Evolutionary conservation across 1,140 invertebrate genomes (phyloP).

Genomic region (Microplitis demolitor): DNA sequence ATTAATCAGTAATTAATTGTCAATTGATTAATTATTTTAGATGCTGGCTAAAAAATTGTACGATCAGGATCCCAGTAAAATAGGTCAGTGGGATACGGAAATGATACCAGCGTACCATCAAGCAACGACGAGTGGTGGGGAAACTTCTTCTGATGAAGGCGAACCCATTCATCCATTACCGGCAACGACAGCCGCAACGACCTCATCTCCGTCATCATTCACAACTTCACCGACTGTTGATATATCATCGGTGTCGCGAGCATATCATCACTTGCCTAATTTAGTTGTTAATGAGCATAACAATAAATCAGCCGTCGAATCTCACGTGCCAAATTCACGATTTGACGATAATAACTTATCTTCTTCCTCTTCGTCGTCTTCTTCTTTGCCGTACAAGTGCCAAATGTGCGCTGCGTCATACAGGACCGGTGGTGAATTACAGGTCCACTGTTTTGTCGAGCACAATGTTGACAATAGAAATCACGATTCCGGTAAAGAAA

Average conservation of each 20-base stretch:
- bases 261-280: constrained; percentile 48
- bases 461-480: constrained; percentile 44
- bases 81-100: constrained; percentile 67
- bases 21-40: constrained; percentile 52
- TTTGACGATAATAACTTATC: constrained; percentile 34
- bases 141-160: constrained; percentile 58
- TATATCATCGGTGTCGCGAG: constrained; percentile 31
- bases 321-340: constrained; percentile 32
- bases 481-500: constrained; percentile 36
- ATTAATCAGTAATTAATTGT: too few species aligned
- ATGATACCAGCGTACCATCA: constrained; percentile 32
- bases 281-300: constrained; percentile 34
- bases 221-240: constrained; percentile 13
- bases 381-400: constrained; percentile 45
- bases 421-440: constrained; percentile 47
- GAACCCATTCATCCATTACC: constrained; percentile 44
- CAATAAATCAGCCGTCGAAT: constrained; percentile 34
- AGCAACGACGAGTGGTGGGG: constrained; percentile 45
- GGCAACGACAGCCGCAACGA: neutral
- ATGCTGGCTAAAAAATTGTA: constrained; percentile 80
- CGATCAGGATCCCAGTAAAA: constrained; percentile 78
- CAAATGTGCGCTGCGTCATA: constrained; percentile 47
- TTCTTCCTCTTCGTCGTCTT: neutral
- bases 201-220: constrained; percentile 17
- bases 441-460: constrained; percentile 53